These are phyloP conservation scores for Lepidocyrtinus sp. DNA, from an alignment of 2,888 invertebrate genomes.

Conservation along the genomic window DNA sequence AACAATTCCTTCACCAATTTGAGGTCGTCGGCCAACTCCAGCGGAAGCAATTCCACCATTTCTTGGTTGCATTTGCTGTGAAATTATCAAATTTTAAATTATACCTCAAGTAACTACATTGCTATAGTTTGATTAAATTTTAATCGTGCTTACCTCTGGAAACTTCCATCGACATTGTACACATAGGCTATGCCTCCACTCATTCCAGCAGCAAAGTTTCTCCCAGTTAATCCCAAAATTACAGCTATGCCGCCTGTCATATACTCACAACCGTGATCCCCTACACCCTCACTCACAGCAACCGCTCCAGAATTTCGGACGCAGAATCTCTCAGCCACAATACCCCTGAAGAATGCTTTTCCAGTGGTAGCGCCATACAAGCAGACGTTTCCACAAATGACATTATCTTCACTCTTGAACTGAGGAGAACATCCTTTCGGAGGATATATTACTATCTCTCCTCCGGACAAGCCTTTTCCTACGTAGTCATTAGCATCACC, in stretches of 20 bases:
- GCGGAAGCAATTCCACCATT: constrained; percentile 91
- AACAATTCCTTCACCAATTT: constrained; percentile 83
- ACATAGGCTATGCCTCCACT: constrained; percentile 97
- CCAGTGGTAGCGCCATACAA: constrained; percentile 98
- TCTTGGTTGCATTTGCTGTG: constrained; percentile 91
- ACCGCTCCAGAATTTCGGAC: constrained; percentile 97
- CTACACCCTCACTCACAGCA: constrained; percentile 96
- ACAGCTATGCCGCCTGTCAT: constrained; percentile 97
- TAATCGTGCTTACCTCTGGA: constrained; percentile 62
- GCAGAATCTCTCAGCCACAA: constrained; percentile 98
- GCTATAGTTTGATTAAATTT: too few relatives aligned
- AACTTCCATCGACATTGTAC: constrained; percentile 89
- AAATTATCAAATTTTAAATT: too few relatives aligned
- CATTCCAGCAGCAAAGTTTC: constrained; percentile 99
- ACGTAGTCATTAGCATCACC: constrained; percentile 99
- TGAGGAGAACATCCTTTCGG: constrained; percentile 82
- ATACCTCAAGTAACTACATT: too few relatives aligned
- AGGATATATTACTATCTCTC: constrained; percentile 92
- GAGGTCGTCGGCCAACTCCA: constrained; percentile 85
- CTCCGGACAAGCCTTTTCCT: constrained; percentile 96
- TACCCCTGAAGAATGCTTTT: constrained; percentile 93
- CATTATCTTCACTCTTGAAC: constrained; percentile 93
- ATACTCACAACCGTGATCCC: constrained; percentile 99
- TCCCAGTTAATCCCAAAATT: constrained; percentile 93
- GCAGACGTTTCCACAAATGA: constrained; percentile 98